Percentiles rank a stretch among this genome's conserved stretches.
phyloP scores from a whole-genome alignment of 2,797 vertebrate species.

The Sternotherus odoratus region DNA sequence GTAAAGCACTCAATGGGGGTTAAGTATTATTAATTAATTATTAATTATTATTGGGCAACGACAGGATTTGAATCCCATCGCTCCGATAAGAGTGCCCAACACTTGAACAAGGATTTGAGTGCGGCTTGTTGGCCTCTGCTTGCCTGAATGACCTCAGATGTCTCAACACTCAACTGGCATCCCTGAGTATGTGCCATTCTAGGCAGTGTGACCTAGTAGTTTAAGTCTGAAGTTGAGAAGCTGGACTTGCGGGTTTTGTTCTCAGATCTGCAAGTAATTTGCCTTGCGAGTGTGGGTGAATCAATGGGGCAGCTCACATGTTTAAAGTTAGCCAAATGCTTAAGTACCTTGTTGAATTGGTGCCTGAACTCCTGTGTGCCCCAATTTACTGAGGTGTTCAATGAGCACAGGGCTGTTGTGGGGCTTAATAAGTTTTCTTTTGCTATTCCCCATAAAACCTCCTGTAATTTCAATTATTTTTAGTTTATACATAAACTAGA shows the following conservation, averaged over 20 bases:
- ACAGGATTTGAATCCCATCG: slow-evolving; percentile 67
- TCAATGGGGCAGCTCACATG: neutral
- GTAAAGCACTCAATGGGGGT: slow-evolving; percentile 72
- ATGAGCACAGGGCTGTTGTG: neutral
- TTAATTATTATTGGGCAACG: slow-evolving; percentile 74
- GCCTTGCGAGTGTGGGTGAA: neutral
- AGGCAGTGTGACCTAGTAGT: neutral
- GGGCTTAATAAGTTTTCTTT: slow-evolving; percentile 15
- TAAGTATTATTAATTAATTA: slow-evolving; percentile 71
- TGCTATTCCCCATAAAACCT: neutral
- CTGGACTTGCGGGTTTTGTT: neutral
- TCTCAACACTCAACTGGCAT: neutral
- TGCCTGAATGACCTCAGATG: neutral
- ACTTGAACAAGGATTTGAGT: slow-evolving; percentile 19
- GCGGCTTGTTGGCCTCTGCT: neutral
- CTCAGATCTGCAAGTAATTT: slow-evolving; percentile 7
- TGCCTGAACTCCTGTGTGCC: neutral
- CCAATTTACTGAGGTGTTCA: slow-evolving; percentile 43
- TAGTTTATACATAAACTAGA: neutral
- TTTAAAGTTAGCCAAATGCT: slow-evolving; percentile 19
- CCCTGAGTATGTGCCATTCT: neutral
- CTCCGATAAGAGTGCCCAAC: slow-evolving; percentile 54
- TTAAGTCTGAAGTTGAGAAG: slow-evolving; percentile 9
- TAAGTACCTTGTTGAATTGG: neutral
- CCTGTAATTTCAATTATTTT: slow-evolving; percentile 3